Base-by-base conservation (phyloP, 2,797 vertebrate species). In the Hydrolagus colliei region DNA sequence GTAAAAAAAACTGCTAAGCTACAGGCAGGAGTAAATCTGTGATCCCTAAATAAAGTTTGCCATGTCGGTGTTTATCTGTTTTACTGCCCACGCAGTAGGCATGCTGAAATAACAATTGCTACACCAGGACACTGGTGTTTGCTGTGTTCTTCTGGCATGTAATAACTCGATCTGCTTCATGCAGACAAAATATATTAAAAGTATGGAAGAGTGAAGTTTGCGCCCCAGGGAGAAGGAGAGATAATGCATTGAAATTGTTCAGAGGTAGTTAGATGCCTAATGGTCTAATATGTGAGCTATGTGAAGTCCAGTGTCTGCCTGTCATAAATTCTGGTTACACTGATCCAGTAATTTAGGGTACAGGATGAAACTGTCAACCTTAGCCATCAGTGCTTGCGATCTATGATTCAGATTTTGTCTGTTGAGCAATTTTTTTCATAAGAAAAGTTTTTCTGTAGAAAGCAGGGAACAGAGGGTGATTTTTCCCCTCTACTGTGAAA, bases 261-360 rank as follows among this genome's bases (percentile, higher is more conserved):
- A 94, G 93, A 94, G 95, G 94, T 95, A 94, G 94, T 95, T 95
- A 95, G 94, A 95, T 94, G 93, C 94, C 93, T 95, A 95, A 95
- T 95, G 95, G 93, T 93, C 93, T 95, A 94, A 94, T 94, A 93
- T 95, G 93, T 93, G 92, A 95, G 94, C 94, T 94, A 93, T 94
- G 93, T 93, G 93, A 94, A 93, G 94, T 95, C 94, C 92, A 89
- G 91, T 94, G 94, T 95, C 93, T 93, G 91, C 92, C 95, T 94
- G 94, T 95, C 93, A 95, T 94, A 95, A 95, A 94, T 94, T 94
- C 93, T 93, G 94, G 93, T 93, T 93, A 95, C 93, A 93, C 94
- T 93, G 92, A 95, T 95, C 93, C 93, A 94, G 92, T 95, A 94
- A 95, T 95, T 95, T 94, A 92, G 93, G 92, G 93, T 89, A 91